Evolutionary conservation across 1,140 invertebrate species (phyloP), one percentile per base, ranked within the genome.

Genomic region (Drosophila eugracilis): DNA sequence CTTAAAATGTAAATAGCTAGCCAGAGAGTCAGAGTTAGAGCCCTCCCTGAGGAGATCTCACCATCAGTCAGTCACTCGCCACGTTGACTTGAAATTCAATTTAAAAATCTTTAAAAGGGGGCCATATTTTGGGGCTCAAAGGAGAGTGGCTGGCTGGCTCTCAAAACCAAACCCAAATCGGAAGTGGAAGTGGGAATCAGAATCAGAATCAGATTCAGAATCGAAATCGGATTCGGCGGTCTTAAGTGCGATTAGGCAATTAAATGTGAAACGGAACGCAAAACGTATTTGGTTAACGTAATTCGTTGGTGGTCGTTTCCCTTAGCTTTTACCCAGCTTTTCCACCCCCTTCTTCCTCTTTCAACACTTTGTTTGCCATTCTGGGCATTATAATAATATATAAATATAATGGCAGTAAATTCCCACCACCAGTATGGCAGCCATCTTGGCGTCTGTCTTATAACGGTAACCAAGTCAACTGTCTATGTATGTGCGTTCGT

Each of bases 391-490:
- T 67, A 69, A 41, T 83, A 55, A 57, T 69, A 78, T 58, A 78
- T 71, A 78, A 84, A 78, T 84, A 83, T 75, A 77, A 73, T 50
- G 50, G 37, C 55, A 58, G 49, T 57, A 44, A 75, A 49, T 59
- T 42, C 37, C 15, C 6, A 34, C 39, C 10, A 26, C 47, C 21
- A 19, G 30, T 24, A 21, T 28, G 59, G 50, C 78, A 55, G 67
- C 78, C 78, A 78, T 62, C 72, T 65, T 57, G 66, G 57, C 50
- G 30, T 15, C 66, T 67, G 55, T 75, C 54, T 62, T 60, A 62
- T 36, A 75, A 75, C 45, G 52, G 71, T 76, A 86, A 76, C 71
- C 72, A 85, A 85, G 72, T 75, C 80, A 63, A 79, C 75, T 45
- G 12, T 19, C 7, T 58, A 2, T 30, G 28, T 65, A 17, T 50